Evolutionary conservation across 64 coral and sea anemone species (phyloP).

Genomic region (Porites lutea): DNA sequence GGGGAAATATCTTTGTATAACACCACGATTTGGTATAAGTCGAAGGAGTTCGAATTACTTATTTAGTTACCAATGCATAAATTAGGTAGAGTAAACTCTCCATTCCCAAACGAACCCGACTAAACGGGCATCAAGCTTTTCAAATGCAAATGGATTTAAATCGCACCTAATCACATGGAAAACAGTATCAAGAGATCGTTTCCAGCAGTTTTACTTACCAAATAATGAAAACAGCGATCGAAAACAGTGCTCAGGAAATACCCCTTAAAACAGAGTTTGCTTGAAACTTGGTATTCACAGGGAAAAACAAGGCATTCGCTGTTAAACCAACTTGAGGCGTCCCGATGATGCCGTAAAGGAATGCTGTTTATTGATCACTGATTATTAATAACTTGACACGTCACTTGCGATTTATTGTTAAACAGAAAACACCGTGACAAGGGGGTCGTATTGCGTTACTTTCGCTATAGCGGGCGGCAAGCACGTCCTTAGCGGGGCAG

Average conservation of each 20-base stretch:
- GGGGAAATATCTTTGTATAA: neutral
- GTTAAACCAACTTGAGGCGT: neutral
- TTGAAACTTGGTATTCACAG: neutral
- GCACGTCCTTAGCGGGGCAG: no score
- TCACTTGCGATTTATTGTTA: constrained; percentile 5
- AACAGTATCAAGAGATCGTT: neutral
- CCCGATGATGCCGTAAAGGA: neutral
- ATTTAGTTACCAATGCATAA: neutral
- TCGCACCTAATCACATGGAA: neutral
- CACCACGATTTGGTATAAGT: neutral
- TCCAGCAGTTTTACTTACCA: neutral
- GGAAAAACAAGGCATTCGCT: neutral
- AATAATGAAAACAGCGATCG: neutral
- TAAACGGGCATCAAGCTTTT: neutral
- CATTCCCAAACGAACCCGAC: neutral
- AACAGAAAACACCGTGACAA: neutral
- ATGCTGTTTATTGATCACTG: constrained; percentile 12
- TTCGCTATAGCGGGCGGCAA: neutral
- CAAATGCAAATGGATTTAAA: neutral
- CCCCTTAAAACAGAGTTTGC: neutral
- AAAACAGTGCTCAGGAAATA: neutral
- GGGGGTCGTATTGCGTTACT: neutral
- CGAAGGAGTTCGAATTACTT: neutral
- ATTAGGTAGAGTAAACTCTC: neutral
- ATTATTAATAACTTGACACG: constrained; percentile 15